A percentile compares a stretch with the other conserved stretches of the same genome.
These are phyloP conservation scores for Choristoneura rosaceana DNA, from an alignment of 2,888 invertebrate genomes.

Conservation along the genomic window DNA sequence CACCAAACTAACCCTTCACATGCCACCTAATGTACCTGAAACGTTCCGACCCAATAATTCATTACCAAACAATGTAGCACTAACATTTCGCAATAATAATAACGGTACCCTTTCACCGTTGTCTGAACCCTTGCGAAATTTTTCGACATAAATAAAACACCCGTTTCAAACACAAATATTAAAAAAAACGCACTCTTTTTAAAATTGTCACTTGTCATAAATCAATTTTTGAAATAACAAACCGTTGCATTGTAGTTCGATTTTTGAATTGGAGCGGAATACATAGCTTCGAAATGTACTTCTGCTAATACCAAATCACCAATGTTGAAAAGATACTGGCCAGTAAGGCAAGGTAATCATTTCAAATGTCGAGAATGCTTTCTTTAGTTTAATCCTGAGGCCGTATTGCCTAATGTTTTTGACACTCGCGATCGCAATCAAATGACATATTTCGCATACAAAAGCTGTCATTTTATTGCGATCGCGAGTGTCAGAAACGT, in stretches of 20 bases:
- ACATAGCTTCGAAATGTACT: slow-evolving; percentile 48
- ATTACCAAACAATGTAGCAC: slow-evolving; percentile 81
- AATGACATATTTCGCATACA: no score
- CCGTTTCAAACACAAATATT: slow-evolving; percentile 82
- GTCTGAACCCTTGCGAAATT: slow-evolving; percentile 81
- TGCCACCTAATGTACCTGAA: slow-evolving; percentile 83
- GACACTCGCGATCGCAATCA: no score
- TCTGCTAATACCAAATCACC: neutral
- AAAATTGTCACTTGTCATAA: slow-evolving; percentile 80
- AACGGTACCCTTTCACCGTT: slow-evolving; percentile 76
- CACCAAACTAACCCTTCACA: slow-evolving; percentile 78
- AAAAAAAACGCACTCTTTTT: slow-evolving; percentile 68
- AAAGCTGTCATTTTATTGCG: no score
- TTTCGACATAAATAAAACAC: slow-evolving; percentile 84
- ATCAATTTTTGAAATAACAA: slow-evolving; percentile 78
- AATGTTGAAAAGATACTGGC: neutral
- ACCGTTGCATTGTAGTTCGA: slow-evolving; percentile 70
- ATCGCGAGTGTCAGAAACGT: no score
- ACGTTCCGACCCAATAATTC: slow-evolving; percentile 84
- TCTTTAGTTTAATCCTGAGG: no score
- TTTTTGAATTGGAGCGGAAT: slow-evolving; percentile 77
- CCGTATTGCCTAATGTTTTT: no score
- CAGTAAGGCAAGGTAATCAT: neutral
- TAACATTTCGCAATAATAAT: slow-evolving; percentile 80
- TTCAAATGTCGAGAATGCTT: no score